Base-by-base conservation (phyloP, 2,888 invertebrate species). In the Amiota mariae region DNA sequence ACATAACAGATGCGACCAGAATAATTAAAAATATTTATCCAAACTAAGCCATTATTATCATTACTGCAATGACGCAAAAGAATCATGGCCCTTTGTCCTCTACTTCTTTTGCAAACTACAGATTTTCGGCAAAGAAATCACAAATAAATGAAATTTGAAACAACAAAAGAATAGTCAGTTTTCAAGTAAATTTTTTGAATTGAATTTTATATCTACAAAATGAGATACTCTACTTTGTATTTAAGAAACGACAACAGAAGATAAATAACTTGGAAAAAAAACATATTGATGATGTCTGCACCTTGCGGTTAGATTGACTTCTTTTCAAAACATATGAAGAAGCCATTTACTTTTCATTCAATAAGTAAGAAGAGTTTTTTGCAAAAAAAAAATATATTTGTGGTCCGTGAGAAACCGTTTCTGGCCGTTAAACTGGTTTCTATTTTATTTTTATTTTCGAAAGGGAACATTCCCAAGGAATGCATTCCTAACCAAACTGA, bases 1-100 rank as follows among this genome's bases (percentile, higher is more conserved):
- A 81, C 84, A 85, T 81, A 85, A 80, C 85, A 86, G 87, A 85
- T 87, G 86, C 87, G 88, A 87, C 85, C 82, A 81, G 88, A 85
- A 86, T 87, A 86, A 86, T 84, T 83, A 87, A 85, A 81, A 83
- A 82, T 81, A 78, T 77, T 84, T 81, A 86, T 85, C 86, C 81
- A 81, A 81, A 81, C 81, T 76, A 75, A 73, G 74, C 71, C 70
- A 74, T n/a, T n/a, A n/a, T n/a, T 11, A 8, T 51, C 24, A 20
- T 24, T 13, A 47, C n/a, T n/a, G 48, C 4, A 24, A 36, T 12
- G 20, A 13, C 3, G 20, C 18, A 8, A 8, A 59, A 11, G 20
- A 2, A 36, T 20, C 24, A 24, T 18, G 11, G 59, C 9, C 59
- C 59, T 36, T 36, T 36, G 36, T 36, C 36, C 36, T 6, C 36